Base-by-base conservation (phyloP, 2,797 vertebrate genomes). In the Sternarchorhynchus goeldii region DNA sequence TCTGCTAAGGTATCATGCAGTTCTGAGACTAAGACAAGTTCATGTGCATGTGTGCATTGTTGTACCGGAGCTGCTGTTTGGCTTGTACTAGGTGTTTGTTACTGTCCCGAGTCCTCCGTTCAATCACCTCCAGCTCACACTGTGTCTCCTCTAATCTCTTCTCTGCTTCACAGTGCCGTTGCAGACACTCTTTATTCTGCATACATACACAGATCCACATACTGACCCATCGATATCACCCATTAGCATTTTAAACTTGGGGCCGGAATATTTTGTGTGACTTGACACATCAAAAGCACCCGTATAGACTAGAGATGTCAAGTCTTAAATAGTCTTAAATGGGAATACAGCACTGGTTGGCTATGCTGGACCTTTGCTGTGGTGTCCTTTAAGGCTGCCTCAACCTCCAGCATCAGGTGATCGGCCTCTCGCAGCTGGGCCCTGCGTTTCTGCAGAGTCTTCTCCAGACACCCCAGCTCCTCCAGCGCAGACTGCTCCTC, bases 381-480 rank as follows among this genome's bases (percentile, higher is more conserved):
- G 21, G 88, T 90, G 77, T 85, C 87, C 56, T 90, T 85, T 5
- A 95, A 90, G n/a, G 94, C 91, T 56, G 85, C 88, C 77, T 95
- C 94, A 8, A 94, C 95, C 85, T 95, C 93, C 2, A 93, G 81
- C 73, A 98, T 91, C 7, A 94, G 91, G n/a, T 91, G 83, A 83
- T 98, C 94, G 0, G 95, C 93, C 79, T 95, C 91, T 36, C 95
- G 89, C 0, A 99, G 94, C 84, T 98, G 96, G 0, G 91, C 92
- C 71, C 92, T 85, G 21, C 96, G 93, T 72, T 92, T 95, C 76
- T 93, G 77, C 1, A 98, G 93, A 0, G 96, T 98, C 82, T 90
- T 91, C 87, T 98, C 96, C 64, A 96, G 70, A 86, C 95, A 96
- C 55, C 90, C 88, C 45, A 95, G 90, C 89, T 98, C 96, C 21